A percentile compares a stretch with the other conserved stretches of the same genome.
Conservation (phyloP, 92 coral and sea anemone species). For the Heteractis magnifica region DNA sequence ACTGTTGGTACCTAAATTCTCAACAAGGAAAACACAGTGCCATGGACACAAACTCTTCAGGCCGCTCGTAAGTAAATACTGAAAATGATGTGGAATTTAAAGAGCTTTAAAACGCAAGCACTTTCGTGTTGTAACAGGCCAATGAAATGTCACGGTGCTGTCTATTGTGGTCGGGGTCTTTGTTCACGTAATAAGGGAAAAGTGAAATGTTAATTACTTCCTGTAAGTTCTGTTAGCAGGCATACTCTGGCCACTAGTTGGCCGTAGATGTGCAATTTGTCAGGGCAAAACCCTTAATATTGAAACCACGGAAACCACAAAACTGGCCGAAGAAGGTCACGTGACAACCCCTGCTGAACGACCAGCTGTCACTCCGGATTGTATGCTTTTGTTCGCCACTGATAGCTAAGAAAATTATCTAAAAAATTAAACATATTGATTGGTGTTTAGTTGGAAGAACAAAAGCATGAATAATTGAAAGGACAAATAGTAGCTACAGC, state of each 20-base stretch:
- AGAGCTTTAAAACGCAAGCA: slow-evolving; percentile 19
- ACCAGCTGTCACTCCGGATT: slow-evolving; percentile 52
- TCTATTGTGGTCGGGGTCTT: slow-evolving; percentile 62
- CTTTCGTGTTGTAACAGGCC: slow-evolving; percentile 35
- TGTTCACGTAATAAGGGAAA: slow-evolving; percentile 73
- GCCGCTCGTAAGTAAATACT: slow-evolving; percentile 30
- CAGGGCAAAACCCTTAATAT: slow-evolving; percentile 30
- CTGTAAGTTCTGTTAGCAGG: slow-evolving; percentile 52
- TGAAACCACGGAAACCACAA: slow-evolving; percentile 63
- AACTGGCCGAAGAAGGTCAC: slow-evolving; percentile 70
- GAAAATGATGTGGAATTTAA: slow-evolving; percentile 34
- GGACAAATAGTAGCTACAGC: slow-evolving; percentile 19
- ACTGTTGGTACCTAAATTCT: slow-evolving; percentile 31
- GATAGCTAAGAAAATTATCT: slow-evolving; percentile 59
- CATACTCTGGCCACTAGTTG: slow-evolving; percentile 23
- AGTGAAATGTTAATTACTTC: slow-evolving; percentile 95
- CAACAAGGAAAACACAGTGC: slow-evolving; percentile 24
- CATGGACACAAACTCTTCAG: slow-evolving; percentile 39
- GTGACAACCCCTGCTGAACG: slow-evolving; percentile 41
- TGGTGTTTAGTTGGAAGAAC: slow-evolving; percentile 51
- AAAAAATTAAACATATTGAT: slow-evolving; percentile 62
- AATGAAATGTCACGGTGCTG: slow-evolving; percentile 64
- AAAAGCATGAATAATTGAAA: slow-evolving; percentile 57
- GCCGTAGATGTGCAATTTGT: slow-evolving; percentile 37
- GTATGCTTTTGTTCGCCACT: slow-evolving; percentile 51